Evolutionary conservation across 2,797 vertebrate species (phyloP), one percentile per base, ranked within the genome.

Genomic region (Sebastes alutus): DNA sequence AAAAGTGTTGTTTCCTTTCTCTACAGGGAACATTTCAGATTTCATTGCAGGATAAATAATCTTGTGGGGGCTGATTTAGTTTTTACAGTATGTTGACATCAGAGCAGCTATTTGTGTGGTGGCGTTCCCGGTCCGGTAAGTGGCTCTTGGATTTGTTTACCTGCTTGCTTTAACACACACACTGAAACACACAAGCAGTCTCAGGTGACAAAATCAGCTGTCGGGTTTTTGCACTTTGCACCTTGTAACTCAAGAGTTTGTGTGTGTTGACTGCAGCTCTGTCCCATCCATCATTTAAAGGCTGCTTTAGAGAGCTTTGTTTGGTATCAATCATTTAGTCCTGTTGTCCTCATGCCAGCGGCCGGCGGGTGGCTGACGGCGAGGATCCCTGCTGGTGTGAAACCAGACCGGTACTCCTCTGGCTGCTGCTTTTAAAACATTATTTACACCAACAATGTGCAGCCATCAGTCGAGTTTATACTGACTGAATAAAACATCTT

Each of bases 321-420:
- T 65, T 81, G 56, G 72, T 78, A 91, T 92, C 89, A 93, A 89
- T 93, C 81, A 89, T 91, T 93, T 13, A 90, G 61, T 16, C 64
- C 4, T 13, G 70, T 64, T 86, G 84, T 85, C 72, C 30, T 1
- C 6, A 2, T 23, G 81, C 79, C 85, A 86, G 77, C 6, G 1
- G 52, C 6, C n/a, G 46, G n/a, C 52, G 16, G 8, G 10, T 10
- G 16, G 10, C 52, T 49, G 46, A 49, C 16, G 16, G 46, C 16
- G 42, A 46, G 42, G 42, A 46, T 46, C 42, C 16, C 42, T 18
- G 42, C 42, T 46, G 42, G 42, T 46, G 42, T 46, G 42, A 18
- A 46, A 18, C 16, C 42, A 46, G 42, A 46, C 38, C 38, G 6
- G 38, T 16, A 42, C 13, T 42, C 38, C 38, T 4, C 22, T 8